Conservation (phyloP, 2,113 vertebrate species). For the Corvus hawaiiensis region DNA sequence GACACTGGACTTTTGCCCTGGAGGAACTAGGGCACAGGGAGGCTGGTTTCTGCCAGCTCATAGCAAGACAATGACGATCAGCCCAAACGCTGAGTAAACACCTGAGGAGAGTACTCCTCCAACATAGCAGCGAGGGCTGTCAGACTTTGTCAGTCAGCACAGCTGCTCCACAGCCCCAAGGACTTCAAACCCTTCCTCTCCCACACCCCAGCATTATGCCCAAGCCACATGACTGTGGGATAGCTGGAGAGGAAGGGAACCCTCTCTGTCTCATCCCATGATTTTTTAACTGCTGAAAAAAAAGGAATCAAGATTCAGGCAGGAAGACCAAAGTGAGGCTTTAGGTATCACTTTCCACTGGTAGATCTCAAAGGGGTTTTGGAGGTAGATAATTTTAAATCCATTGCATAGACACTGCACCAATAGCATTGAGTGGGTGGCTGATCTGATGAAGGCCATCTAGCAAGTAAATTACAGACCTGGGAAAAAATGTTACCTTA, state of each 20-base stretch:
- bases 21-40: neutral
- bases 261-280: neutral
- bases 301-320: neutral
- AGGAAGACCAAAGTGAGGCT: neutral
- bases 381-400: neutral
- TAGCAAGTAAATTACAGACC: neutral
- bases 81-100: neutral
- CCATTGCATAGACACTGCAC: neutral
- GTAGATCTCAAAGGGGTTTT: neutral
- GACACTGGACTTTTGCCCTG: neutral
- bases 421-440: neutral
- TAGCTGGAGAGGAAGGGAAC: neutral
- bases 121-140: rapidly evolving
- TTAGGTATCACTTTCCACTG: neutral
- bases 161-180: neutral
- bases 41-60: neutral
- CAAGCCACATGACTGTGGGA: neutral
- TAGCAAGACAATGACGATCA: neutral
- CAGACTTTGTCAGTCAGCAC: neutral
- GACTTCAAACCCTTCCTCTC: neutral
- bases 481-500: neutral
- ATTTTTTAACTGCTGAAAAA: neutral
- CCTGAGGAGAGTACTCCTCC: neutral
- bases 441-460: neutral
- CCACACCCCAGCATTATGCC: neutral